Evolutionary conservation across 2,113 vertebrate species (phyloP).

Genomic region (Tetraodon nigroviridis): DNA sequence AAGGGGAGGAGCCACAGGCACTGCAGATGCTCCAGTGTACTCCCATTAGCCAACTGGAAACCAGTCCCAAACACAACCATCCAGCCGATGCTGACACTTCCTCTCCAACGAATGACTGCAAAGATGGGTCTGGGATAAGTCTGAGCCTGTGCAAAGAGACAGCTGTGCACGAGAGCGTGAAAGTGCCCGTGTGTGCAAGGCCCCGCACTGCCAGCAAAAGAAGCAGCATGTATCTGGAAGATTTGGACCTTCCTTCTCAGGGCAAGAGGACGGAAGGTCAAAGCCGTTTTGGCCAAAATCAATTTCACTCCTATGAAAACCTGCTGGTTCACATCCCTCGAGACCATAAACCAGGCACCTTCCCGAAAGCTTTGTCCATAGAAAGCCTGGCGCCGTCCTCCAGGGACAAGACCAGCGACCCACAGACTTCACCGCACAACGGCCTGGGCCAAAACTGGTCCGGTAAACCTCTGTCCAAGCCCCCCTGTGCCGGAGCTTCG

Average conservation of each 20-base stretch:
- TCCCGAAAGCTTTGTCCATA: conserved; percentile 95
- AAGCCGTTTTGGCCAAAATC: conserved; percentile 70
- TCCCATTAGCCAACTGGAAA: conserved; percentile 76
- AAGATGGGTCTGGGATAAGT: conserved; percentile 19
- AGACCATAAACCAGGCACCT: conserved; percentile 96
- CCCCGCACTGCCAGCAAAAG: conserved; percentile 80
- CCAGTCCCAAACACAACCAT: conserved; percentile 36
- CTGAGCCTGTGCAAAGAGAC: conserved; percentile 53
- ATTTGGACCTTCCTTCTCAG: conserved; percentile 80
- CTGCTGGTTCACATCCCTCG: conserved; percentile 91
- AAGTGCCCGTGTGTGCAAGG: conserved; percentile 69
- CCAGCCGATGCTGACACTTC: conserved; percentile 28
- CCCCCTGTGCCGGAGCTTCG: conserved; percentile 72
- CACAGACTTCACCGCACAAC: conserved; percentile 23
- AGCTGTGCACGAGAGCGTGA: conserved; percentile 48
- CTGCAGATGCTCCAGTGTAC: conserved; percentile 81
- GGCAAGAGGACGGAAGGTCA: conserved; percentile 71
- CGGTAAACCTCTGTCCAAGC: conserved; percentile 54
- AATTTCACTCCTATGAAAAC: conserved; percentile 90
- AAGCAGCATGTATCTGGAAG: conserved; percentile 89
- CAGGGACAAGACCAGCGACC: conserved; percentile 51
- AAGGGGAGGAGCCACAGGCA: conserved; percentile 82
- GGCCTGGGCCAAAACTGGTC: conserved; percentile 40
- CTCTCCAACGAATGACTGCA: conserved; percentile 5
- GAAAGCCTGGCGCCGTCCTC: conserved; percentile 87